Percentiles rank a stretch among this genome's conserved stretches.
phyloP scores from a whole-genome alignment of 2,113 vertebrate species.

The Hiodon tergisus region DNA sequence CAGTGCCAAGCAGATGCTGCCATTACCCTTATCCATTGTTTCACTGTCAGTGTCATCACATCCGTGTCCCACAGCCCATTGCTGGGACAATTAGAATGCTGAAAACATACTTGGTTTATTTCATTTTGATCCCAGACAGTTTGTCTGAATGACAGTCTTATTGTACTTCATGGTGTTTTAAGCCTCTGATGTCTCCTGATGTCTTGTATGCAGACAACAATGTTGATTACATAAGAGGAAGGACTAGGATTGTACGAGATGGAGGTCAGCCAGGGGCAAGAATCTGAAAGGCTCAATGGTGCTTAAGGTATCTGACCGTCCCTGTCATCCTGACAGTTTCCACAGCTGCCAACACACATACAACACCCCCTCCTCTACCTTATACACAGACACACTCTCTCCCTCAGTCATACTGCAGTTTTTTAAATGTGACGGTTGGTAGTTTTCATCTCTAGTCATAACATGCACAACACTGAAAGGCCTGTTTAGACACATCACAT shows the following conservation, averaged over 20 bases:
- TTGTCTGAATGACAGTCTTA: not conserved
- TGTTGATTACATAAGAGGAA: not conserved
- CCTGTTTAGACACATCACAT: too few species aligned
- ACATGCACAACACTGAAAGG: too few species aligned
- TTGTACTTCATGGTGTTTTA: slow-evolving; percentile 39
- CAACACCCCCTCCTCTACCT: not conserved
- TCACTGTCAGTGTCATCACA: too few species aligned
- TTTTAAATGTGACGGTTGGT: too few species aligned
- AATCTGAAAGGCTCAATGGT: not conserved
- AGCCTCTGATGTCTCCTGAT: slow-evolving; percentile 42
- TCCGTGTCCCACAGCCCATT: too few species aligned
- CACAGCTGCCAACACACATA: not conserved
- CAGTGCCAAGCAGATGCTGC: too few species aligned
- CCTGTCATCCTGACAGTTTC: not conserved
- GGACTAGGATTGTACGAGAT: not conserved
- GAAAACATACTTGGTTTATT: too few species aligned
- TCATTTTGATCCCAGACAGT: too few species aligned
- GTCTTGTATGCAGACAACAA: not conserved
- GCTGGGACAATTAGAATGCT: too few species aligned
- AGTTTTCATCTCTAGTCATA: too few species aligned
- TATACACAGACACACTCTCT: not conserved
- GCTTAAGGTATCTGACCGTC: not conserved
- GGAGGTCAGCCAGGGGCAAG: not conserved
- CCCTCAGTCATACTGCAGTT: not conserved
- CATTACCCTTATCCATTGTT: too few species aligned